Evolutionary conservation across 2,888 invertebrate species (phyloP), one percentile per base, ranked within the genome.

Genomic region (Catocala sponsa): DNA sequence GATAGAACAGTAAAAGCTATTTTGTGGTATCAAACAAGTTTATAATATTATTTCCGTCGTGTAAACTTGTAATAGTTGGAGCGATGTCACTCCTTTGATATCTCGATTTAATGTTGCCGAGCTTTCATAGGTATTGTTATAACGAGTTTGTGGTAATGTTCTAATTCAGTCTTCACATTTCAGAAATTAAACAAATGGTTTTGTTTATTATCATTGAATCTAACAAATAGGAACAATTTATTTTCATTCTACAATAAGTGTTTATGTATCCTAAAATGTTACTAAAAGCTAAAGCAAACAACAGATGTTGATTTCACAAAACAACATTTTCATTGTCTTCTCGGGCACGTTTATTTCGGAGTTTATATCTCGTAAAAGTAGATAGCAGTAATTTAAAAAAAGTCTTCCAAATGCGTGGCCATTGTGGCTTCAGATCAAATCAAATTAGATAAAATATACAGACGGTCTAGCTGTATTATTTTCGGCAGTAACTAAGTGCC

Each of bases 11-110:
- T 61, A 58, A 55, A 59, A 55, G 67, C 59, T 63, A 33, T 65
- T 50, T 48, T 47, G 47, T 49, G 25, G 50, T 52, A 60, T 44
- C 41, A 61, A 59, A 73, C 67, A 55, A 72, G 62, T 63, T 72
- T 62, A 65, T 59, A 60, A 62, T 73, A 70, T 64, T 62, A 68
- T 72, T 67, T 62, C 33, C 53, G 48, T 59, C 25, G 46, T 60
- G 35, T 68, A 15, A 68, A 68, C 57, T 72, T 72, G 10, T 55
- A 52, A 51, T 72, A 51, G 63, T 62, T 60, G 32, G 33, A 72
- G 58, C 44, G 42, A 55, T 42, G 53, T 33, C 41, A 62, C 61
- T 61, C 54, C 63, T 72, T 73, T 73, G 57, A 62, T 55, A 64
- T 62, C 52, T 59, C 9, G 13, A 35, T 46, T 9, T 44, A 33